Evolutionary conservation across 2,888 invertebrate species (phyloP), one percentile per base, ranked within the genome.

Genomic region (Lamproptera curius): DNA sequence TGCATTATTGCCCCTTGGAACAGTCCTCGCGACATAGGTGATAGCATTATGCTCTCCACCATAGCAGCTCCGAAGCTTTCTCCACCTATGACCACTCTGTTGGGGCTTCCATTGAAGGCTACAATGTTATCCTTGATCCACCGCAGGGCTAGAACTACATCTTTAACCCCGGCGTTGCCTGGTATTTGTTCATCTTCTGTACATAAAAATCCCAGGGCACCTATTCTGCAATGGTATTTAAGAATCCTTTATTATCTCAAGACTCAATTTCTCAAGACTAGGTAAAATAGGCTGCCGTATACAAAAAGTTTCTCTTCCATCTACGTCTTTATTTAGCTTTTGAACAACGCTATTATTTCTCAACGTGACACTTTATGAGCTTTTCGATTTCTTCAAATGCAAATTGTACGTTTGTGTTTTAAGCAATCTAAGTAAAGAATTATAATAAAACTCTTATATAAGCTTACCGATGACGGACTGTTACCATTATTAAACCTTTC

Each of bases 81-180:
- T 1, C 87, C 86, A 0, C 65, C 86, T 3, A 82, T 50, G 2
- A 79, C 69, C 1, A 85, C 73, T 44, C 68, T 73, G 2, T 73
- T 57, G 1, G 86, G 69, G 47, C 79, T 76, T n/a, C 87, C 87
- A 46, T 71, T 67, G 46, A 87, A 87, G 0, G 85, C 86, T 1
- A 76, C 64, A 3, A 86, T 82, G 51, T 86, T 87, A 47, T 87
- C 87, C 39, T 77, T 62, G 1, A 84, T 66, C 87, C 87, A 87
- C 35, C 82, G 63, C 34, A 87, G 51, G 1, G 81, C 86, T 33
- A 72, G 43, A 0, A 85, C 67, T 0, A 77, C 71, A 47, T 87
- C 86, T 53, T 85, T 87, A 0, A 72, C 64, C 1, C 78, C 87
- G 1, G 74, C 77, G 35, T 87, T 87, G 5, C 86, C 87, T 11